Conservation (phyloP, 2,888 invertebrate genomes). For the Pristionchus exspectatus region DNA sequence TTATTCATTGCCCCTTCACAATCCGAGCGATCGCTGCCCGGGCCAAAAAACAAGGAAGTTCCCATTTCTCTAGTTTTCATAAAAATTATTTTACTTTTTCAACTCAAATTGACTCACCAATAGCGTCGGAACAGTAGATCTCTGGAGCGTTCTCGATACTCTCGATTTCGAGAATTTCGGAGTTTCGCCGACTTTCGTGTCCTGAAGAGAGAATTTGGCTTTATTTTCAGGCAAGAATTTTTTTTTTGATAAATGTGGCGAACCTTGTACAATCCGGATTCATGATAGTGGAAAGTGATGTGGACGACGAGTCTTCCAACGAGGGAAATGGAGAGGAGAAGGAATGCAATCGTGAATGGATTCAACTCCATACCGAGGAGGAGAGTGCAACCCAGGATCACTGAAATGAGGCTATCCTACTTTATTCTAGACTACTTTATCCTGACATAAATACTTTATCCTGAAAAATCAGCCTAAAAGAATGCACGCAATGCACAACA, state of each 20-base stretch:
- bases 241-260: too few relatives aligned
- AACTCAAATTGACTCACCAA: not conserved
- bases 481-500: not conserved
- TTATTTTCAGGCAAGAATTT: not conserved
- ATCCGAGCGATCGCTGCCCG: too few relatives aligned
- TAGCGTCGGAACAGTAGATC: slow-evolving; percentile 9
- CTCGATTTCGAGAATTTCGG: not conserved
- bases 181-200: not conserved
- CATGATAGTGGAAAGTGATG: slow-evolving; percentile 50
- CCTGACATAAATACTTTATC: too few relatives aligned
- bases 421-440: too few relatives aligned
- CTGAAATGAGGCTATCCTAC: too few relatives aligned
- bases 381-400: slow-evolving; percentile 58
- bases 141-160: slow-evolving; percentile 14
- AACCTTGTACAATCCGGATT: slow-evolving; percentile 46
- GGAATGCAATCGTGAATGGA: slow-evolving; percentile 64
- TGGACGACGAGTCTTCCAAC: slow-evolving; percentile 30
- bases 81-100: too few relatives aligned
- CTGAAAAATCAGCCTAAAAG: not conserved
- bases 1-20: too few relatives aligned
- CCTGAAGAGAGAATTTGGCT: not conserved
- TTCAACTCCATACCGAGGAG: slow-evolving; percentile 61
- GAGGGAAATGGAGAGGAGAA: slow-evolving; percentile 55
- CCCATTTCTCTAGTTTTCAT: too few relatives aligned
- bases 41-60: too few relatives aligned